Base-by-base conservation (phyloP, 2,888 invertebrate species). In the Notocelia uddmanniana region DNA sequence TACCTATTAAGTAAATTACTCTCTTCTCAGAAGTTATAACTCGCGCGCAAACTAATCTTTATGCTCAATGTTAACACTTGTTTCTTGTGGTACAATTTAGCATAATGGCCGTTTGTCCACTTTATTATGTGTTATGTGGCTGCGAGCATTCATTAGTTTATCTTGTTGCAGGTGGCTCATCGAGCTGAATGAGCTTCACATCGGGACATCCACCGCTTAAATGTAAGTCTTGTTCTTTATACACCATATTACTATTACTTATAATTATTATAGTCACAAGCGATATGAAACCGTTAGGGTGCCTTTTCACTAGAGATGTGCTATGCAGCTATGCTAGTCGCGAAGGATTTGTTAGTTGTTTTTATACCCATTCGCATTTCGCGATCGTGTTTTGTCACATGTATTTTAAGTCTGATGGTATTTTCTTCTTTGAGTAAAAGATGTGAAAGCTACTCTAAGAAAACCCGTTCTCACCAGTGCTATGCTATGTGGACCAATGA, bases 141-240 rank as follows among this genome's bases (percentile, higher is more conserved):
- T 31, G 2, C 3, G 31, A 31, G 54, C 58, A 50, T 59, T 63
- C 63, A 75, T 77, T 77, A 76, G 75, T 73, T 67, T 73, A 71
- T 77, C 76, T 85, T 88, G 84, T 89, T 87, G 75, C 88, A 92
- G 92, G 91, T 88, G 85, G 86, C 85, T 82, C 86, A 80, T 78
- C 85, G 85, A 90, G 85, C 89, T 92, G 90, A 89, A 92, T 92
- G 89, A 85, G 83, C 85, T 85, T 88, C 83, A 83, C 85, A 83
- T 87, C 86, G 81, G 82, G 85, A 83, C 83, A 85, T 84, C 87
- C 88, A 84, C 88, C 85, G 83, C 87, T 85, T 93, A 90, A 91
- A 89, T 83, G 92, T 93, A 84, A 92, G 92, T 87, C 78, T 77
- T 78, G 76, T 79, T 69, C 75, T 76, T 74, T 76, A 70, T 76